Percentiles rank a stretch among this genome's conserved stretches.
These are phyloP conservation scores for Mixornis gularis DNA, from an alignment of 2,113 vertebrate species.

Conservation along the genomic window DNA sequence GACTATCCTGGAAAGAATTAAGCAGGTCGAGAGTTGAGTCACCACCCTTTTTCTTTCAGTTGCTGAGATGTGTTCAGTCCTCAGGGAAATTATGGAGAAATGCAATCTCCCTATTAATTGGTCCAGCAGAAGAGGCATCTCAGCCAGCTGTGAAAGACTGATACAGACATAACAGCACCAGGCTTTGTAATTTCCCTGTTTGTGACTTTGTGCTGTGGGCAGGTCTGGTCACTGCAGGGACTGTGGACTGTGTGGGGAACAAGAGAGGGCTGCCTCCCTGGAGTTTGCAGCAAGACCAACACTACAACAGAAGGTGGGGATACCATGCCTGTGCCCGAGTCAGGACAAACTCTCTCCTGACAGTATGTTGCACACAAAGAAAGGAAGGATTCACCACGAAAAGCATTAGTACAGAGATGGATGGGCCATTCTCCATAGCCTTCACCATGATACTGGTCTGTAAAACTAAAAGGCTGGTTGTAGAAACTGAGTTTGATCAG, in stretches of 20 bases:
- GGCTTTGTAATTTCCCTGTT: neutral
- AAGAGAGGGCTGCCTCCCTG: neutral
- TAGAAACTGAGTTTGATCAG: neutral
- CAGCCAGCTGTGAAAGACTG: neutral
- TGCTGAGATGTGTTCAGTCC: neutral
- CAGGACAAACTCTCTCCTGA: neutral
- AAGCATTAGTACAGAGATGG: neutral
- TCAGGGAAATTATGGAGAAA: neutral
- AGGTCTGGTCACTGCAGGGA: neutral
- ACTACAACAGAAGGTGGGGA: neutral
- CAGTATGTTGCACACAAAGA: rapidly evolving
- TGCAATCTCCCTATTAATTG: neutral
- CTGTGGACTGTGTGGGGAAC: neutral
- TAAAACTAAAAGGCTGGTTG: neutral
- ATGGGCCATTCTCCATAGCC: neutral
- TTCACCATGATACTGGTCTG: neutral
- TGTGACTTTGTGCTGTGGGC: neutral
- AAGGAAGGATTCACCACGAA: neutral
- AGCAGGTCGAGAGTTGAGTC: neutral
- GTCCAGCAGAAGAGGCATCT: neutral
- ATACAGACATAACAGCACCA: neutral
- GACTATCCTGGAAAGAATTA: neutral
- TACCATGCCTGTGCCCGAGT: neutral
- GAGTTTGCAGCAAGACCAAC: neutral
- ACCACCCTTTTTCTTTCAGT: neutral